Evolutionary conservation across 2,888 invertebrate species (phyloP), one percentile per base, ranked within the genome.

Genomic region (Norana najaformis): DNA sequence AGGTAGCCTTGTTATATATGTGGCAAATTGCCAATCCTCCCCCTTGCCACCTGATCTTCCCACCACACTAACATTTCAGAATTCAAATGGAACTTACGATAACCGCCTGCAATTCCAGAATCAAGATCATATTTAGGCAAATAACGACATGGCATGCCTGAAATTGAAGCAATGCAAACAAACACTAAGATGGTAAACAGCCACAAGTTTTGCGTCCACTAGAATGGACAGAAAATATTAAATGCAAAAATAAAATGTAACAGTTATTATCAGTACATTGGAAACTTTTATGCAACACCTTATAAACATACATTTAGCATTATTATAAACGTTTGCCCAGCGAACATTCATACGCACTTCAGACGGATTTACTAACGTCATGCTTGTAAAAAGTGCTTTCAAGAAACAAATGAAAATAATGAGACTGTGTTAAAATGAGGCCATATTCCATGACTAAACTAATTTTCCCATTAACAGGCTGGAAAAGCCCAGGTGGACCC

Each of bases 111-210:
- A 36, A 36, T 85, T 85, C 85, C 85, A 35, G 36, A 36, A 36
- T 85, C 85, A 37, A 85, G 69, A n/a, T 69, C 85, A 16, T 85
- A 85, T 23, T 85, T 85, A 4, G 35, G 85, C 85, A 85, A 16
- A 37, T 85, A 85, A 85, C 85, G 85, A 88, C 38, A 88, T 39
- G 47, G 38, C 38, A 41, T 8, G 18, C 34, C 39, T 88, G 37
- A 14, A 88, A 69, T 69, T n/a, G n/a, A 5, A 69, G n/a, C 69
- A 69, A 69, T 8, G n/a, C 69, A 69, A 30, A 69, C 53, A 69
- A 30, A 69, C 30, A 3, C 8, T 30, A 11, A 69, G n/a, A 69
- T 69, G 30, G 69, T n/a, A 11, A 69, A 69, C 30, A n/a, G 13
- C 8, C n/a, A n/a, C n/a, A n/a, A n/a, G n/a, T n/a, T n/a, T n/a